Evolutionary conservation across 92 coral and sea anemone genomes (phyloP), one percentile per base, ranked within the genome.

Genomic region (Zoanthus solanderi): DNA sequence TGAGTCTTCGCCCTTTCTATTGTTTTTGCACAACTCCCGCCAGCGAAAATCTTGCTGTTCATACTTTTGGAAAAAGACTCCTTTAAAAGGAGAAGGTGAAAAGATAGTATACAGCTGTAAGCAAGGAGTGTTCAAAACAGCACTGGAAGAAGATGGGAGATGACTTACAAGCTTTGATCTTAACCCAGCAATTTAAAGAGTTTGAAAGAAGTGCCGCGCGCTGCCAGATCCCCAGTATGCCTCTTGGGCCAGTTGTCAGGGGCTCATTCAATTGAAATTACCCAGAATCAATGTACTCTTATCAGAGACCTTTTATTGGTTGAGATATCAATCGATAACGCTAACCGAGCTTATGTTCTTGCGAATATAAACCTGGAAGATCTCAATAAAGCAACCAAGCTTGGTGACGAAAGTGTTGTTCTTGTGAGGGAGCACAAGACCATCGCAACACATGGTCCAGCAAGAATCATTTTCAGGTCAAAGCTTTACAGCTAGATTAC

Each of bases 221-320:
- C 54, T 50, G 54, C 54, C 9, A 50, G 7, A 50, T 4, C 54
- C 54, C 6, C 4, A 57, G 69, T 91, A 9, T 79, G 69, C 60
- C 54, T 87, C 4, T 77, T 88, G 68, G 93, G 93, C 9, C 53
- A 88, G 54, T 56, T 88, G 32, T 87, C 91, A 17, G 91, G 79
- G 18, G 84, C 89, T 30, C 83, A 71, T 63, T 23, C 78, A 13
- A 65, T 85, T 16, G 71, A 48, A 65, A 54, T 91, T 31, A 76
- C 83, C 61, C 92, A 91, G 75, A 78, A 73, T 14, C 71, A 56
- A 44, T 89, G 84, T 68, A 89, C 94, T 72, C 85, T 92, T 44
- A 74, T 92, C 13, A 73, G 92, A 57, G 94, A 92, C 75, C 89
- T 92, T 75, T 76, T 92, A 34, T 44, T 92, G 58, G 84, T 85